These are phyloP conservation scores for Columba guinea DNA, from an alignment of 2,797 vertebrate species.

Conservation along the genomic window DNA sequence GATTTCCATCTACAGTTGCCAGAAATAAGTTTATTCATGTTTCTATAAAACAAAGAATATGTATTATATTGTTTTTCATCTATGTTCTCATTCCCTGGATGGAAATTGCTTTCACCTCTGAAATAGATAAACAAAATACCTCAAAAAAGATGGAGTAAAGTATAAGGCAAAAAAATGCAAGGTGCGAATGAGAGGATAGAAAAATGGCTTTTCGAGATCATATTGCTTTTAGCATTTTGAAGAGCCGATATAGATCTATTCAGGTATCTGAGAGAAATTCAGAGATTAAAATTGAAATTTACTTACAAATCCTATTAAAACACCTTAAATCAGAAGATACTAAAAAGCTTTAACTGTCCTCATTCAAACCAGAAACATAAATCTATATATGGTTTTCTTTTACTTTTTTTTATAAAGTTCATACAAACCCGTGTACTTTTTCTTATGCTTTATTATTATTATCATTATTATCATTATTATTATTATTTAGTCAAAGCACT, in stretches of 20 bases:
- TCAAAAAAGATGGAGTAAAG: not conserved
- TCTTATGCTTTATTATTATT: not conserved
- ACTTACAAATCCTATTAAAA: constrained; percentile 62
- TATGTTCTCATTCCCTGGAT: not conserved
- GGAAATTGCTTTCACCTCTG: not conserved
- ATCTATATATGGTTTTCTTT: constrained; percentile 60
- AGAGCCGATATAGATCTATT: not conserved
- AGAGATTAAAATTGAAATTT: constrained; percentile 66
- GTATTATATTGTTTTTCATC: not conserved
- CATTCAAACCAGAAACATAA: constrained; percentile 69
- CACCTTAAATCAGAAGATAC: constrained; percentile 58
- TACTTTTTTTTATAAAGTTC: constrained; percentile 60
- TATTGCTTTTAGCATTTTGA: constrained; percentile 31
- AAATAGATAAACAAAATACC: not conserved
- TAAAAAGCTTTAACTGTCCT: constrained; percentile 68
- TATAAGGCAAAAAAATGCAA: not conserved
- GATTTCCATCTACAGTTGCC: constrained; percentile 23
- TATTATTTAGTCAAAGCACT: constrained; percentile 54
- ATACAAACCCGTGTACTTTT: constrained; percentile 24
- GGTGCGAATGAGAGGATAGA: not conserved
- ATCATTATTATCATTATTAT: too few species aligned
- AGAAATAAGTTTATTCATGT: constrained; percentile 41
- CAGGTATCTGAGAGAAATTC: constrained; percentile 51
- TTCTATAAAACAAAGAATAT: not conserved
- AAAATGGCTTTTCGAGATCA: constrained; percentile 24